phyloP scores from a whole-genome alignment of 1,140 invertebrate species.

The Heliconius himera region DNA sequence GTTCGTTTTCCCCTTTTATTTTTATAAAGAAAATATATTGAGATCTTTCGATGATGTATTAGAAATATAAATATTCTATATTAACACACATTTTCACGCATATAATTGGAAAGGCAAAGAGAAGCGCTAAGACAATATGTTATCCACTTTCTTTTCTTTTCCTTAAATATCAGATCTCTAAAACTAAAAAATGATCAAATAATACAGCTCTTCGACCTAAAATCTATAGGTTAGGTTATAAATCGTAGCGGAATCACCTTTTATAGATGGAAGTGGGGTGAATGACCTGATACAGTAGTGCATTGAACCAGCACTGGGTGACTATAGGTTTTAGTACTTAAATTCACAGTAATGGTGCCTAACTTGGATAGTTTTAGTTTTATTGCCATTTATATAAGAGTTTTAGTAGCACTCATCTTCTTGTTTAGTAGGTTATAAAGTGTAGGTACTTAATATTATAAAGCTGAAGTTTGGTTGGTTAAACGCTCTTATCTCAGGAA shows the following conservation, averaged over 20 bases:
- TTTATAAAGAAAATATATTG: not conserved
- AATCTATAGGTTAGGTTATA: slow-evolving; percentile 1
- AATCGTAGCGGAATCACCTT: not conserved
- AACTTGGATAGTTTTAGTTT: not conserved
- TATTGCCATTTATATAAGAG: too few relatives aligned
- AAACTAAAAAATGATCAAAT: not conserved
- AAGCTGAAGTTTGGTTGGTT: too few relatives aligned
- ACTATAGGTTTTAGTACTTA: not conserved
- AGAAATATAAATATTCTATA: not conserved
- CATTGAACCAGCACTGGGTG: not conserved
- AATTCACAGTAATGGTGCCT: not conserved
- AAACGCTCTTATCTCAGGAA: too few relatives aligned
- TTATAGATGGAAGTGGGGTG: slow-evolving; percentile 9
- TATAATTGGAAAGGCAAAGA: not conserved
- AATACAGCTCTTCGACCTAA: not conserved
- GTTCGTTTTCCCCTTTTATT: not conserved
- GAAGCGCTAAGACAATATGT: too few relatives aligned
- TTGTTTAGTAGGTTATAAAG: too few relatives aligned
- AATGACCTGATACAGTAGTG: not conserved
- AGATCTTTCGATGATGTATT: not conserved
- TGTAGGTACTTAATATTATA: too few relatives aligned
- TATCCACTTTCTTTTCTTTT: not conserved
- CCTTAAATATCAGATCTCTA: not conserved
- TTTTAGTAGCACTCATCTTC: too few relatives aligned
- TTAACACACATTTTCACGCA: too few relatives aligned